These are phyloP conservation scores for Pyrrhia umbra DNA, from an alignment of 2,888 invertebrate genomes.

Conservation along the genomic window DNA sequence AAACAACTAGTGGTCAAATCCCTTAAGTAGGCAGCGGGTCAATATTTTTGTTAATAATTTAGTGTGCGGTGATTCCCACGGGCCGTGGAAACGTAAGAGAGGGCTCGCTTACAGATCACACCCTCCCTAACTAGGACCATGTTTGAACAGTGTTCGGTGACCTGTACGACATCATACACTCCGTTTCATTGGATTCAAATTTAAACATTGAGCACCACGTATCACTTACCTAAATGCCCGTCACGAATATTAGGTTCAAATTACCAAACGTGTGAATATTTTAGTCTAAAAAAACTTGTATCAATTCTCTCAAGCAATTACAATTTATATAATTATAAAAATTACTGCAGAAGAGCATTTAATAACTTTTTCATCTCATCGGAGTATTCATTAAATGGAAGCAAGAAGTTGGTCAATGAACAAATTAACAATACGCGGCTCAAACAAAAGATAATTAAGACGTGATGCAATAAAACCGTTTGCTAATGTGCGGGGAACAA, in stretches of 20 bases:
- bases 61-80: slow-evolving; percentile 85
- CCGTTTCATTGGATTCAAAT: slow-evolving; percentile 52
- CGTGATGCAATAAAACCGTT: slow-evolving; percentile 62
- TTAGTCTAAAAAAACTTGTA: neutral
- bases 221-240: slow-evolving; percentile 39
- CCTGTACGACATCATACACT: slow-evolving; percentile 55
- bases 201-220: slow-evolving; percentile 43
- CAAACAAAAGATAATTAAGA: slow-evolving; percentile 80
- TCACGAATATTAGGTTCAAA: slow-evolving; percentile 8
- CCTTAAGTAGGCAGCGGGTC: slow-evolving; percentile 89
- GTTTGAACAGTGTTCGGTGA: slow-evolving; percentile 74
- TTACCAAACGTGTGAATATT: slow-evolving; percentile 11
- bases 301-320: slow-evolving; percentile 5
- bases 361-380: slow-evolving; percentile 36
- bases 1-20: slow-evolving; percentile 89
- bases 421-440: slow-evolving; percentile 78
- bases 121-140: slow-evolving; percentile 72
- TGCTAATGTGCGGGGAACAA: slow-evolving; percentile 61
- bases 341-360: slow-evolving; percentile 23
- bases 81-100: slow-evolving; percentile 73
- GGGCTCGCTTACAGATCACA: slow-evolving; percentile 82
- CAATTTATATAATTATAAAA: slow-evolving; percentile 8
- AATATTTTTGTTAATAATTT: slow-evolving; percentile 90
- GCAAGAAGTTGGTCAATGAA: slow-evolving; percentile 81
- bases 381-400: slow-evolving; percentile 43